Evolutionary conservation across 2,888 invertebrate genomes (phyloP).

Genomic region (Pogonocherus hispidulus): DNA sequence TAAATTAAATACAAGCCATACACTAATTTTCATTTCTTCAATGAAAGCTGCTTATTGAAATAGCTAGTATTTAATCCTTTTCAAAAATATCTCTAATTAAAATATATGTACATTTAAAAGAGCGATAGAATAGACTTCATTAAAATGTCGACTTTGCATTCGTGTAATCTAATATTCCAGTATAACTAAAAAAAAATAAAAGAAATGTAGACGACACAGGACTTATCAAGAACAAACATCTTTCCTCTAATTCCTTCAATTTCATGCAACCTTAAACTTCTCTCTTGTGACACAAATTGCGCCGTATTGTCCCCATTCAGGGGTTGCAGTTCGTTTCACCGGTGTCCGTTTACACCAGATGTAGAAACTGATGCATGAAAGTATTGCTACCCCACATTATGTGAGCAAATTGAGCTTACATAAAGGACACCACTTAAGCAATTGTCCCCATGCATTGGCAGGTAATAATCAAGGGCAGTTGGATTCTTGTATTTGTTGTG

Average conservation of each 20-base stretch:
- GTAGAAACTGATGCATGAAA: constrained; percentile 58
- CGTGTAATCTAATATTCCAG: constrained; percentile 24
- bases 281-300: constrained; percentile 59
- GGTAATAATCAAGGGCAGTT: constrained; percentile 62
- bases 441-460: constrained; percentile 62
- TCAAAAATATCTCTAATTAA: too few relatives aligned
- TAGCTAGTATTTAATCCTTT: too few relatives aligned
- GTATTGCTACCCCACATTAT: constrained; percentile 53
- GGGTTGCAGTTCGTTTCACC: constrained; percentile 40
- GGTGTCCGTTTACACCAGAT: constrained; percentile 64
- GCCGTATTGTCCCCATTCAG: constrained; percentile 54
- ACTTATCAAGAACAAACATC: constrained; percentile 58
- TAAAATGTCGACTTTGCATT: constrained; percentile 1
- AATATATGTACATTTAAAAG: background rate
- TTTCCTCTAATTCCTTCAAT: constrained; percentile 59
- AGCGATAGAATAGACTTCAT: background rate
- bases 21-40: too few relatives aligned
- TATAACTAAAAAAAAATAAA: constrained; percentile 27
- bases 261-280: constrained; percentile 59
- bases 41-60: background rate
- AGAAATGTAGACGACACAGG: constrained; percentile 38
- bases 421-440: constrained; percentile 61
- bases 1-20: too few relatives aligned
- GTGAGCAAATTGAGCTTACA: constrained; percentile 58
- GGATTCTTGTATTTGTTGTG: constrained; percentile 63